These are phyloP conservation scores for Phyllotreta cruciferae DNA, from an alignment of 2,888 invertebrate genomes.

Conservation along the genomic window DNA sequence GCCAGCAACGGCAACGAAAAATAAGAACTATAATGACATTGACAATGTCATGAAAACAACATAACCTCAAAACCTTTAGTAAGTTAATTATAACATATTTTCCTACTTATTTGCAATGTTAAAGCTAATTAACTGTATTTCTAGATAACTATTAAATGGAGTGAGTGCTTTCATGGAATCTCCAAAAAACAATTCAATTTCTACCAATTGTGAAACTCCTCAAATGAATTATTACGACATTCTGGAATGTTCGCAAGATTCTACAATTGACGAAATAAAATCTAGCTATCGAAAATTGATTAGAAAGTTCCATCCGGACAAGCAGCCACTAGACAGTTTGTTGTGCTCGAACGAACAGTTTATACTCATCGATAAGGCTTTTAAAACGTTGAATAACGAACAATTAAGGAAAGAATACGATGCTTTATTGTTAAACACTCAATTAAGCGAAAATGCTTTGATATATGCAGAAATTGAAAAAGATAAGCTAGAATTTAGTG, in stretches of 20 bases:
- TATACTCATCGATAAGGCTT: constrained; percentile 71
- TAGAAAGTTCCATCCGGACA: constrained; percentile 70
- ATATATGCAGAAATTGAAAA: constrained; percentile 67
- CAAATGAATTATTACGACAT: constrained; percentile 63
- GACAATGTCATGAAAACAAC: too few relatives aligned
- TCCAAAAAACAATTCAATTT: constrained; percentile 7
- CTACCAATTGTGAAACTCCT: constrained; percentile 30
- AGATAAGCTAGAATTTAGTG: constrained; percentile 60
- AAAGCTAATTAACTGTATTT: too few relatives aligned
- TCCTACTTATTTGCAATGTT: too few relatives aligned
- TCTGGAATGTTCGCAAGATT: constrained; percentile 64
- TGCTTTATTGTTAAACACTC: constrained; percentile 65
- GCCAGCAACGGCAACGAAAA: too few relatives aligned
- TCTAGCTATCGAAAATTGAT: constrained; percentile 67
- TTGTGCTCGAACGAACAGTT: constrained; percentile 55
- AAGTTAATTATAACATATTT: too few relatives aligned
- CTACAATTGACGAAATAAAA: constrained; percentile 67
- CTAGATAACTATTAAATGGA: neutral
- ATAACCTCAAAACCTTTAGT: too few relatives aligned
- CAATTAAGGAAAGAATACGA: constrained; percentile 71
- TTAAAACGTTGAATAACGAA: constrained; percentile 71
- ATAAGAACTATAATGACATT: too few relatives aligned
- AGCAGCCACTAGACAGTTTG: constrained; percentile 33
- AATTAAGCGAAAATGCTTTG: constrained; percentile 65
- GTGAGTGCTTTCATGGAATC: constrained; percentile 9